These are phyloP conservation scores for Drosophila funebris DNA, from an alignment of 1,140 invertebrate species.

Conservation along the genomic window DNA sequence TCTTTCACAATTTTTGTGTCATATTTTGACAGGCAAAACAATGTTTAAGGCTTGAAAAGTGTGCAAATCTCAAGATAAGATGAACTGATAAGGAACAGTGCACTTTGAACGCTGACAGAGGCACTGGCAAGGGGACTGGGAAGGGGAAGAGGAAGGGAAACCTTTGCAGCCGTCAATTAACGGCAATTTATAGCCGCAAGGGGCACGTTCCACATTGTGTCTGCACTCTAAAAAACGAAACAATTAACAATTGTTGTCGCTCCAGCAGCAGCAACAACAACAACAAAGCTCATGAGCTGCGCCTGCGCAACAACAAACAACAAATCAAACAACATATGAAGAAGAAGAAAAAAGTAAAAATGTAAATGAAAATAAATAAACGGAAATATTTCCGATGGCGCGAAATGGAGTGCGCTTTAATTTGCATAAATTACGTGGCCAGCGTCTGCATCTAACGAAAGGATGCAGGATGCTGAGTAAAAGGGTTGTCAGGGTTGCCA, in stretches of 20 bases:
- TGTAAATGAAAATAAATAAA: conserved; percentile 20
- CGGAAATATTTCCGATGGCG: conserved; percentile 62
- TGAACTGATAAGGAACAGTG: conserved; percentile 10
- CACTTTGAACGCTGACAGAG: neutral
- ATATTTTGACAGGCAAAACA: conserved; percentile 40
- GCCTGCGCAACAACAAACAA: conserved; percentile 63
- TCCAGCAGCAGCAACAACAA: conserved; percentile 27
- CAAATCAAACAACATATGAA: conserved; percentile 70
- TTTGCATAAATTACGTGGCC: conserved; percentile 73
- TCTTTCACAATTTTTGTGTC: conserved; percentile 12
- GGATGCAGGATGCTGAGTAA: neutral
- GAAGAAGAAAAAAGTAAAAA: conserved; percentile 21
- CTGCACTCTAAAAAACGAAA: conserved; percentile 51
- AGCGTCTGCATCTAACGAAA: no score
- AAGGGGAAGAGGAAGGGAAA: neutral
- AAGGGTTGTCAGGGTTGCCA: conserved; percentile 61
- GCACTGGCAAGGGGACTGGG: neutral
- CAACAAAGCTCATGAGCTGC: conserved; percentile 41
- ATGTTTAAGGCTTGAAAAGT: conserved; percentile 1
- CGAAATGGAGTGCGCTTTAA: conserved; percentile 81
- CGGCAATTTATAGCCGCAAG: conserved; percentile 67
- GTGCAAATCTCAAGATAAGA: conserved; percentile 30
- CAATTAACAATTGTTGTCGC: conserved; percentile 78
- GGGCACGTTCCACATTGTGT: conserved; percentile 38
- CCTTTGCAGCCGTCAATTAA: conserved; percentile 68